phyloP scores from a whole-genome alignment of 2,113 vertebrate genomes.

The Lonchura striata region DNA sequence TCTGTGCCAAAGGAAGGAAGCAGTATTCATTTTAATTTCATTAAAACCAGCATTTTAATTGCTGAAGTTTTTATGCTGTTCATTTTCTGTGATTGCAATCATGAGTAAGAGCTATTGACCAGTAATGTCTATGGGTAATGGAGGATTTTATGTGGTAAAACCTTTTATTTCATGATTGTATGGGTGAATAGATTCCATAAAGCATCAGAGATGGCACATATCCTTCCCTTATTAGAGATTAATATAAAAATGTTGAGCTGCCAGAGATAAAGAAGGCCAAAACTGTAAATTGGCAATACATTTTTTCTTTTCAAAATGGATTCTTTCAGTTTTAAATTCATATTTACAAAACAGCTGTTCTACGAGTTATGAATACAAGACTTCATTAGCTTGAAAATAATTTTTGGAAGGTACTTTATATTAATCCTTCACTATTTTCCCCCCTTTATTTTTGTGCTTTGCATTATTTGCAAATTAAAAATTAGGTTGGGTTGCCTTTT shows the following conservation, averaged over 20 bases:
- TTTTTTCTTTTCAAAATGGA: background rate
- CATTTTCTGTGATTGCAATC: background rate
- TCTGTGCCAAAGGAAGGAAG: background rate
- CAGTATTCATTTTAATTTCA: background rate
- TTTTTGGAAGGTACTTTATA: background rate
- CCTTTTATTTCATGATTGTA: background rate
- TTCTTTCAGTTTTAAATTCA: background rate
- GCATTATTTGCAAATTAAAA: background rate
- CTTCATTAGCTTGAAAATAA: background rate
- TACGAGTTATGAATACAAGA: background rate
- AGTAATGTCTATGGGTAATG: background rate
- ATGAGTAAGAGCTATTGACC: background rate
- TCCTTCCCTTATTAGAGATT: background rate
- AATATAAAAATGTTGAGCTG: background rate
- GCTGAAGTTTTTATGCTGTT: background rate
- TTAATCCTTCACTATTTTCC: background rate
- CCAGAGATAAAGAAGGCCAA: background rate
- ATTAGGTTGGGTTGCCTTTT: background rate
- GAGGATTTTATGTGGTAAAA: background rate
- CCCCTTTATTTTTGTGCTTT: background rate
- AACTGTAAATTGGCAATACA: background rate
- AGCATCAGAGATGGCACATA: background rate
- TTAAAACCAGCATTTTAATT: background rate
- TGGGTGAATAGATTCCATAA: background rate
- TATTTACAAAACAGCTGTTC: background rate